These are phyloP conservation scores for Lacerta viridis DNA, from an alignment of 2,797 vertebrate genomes.

Conservation along the genomic window DNA sequence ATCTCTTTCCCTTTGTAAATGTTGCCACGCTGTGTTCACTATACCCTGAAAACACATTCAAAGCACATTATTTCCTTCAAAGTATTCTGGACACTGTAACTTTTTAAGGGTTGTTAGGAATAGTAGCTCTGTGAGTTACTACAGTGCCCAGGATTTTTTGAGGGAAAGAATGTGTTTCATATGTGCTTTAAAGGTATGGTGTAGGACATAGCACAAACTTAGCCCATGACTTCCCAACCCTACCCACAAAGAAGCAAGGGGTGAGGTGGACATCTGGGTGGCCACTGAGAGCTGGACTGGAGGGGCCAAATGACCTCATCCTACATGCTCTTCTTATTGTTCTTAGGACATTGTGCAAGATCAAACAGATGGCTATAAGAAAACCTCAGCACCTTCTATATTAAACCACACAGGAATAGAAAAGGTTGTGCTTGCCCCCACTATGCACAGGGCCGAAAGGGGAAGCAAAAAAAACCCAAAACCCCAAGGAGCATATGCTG, in stretches of 20 bases:
- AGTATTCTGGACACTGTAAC: no score
- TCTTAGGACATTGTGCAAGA: not conserved
- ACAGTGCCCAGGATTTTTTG: no score
- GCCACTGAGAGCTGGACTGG: no score
- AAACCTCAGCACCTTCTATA: not conserved
- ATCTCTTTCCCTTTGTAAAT: not conserved
- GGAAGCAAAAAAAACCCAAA: not conserved
- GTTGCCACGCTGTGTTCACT: not conserved
- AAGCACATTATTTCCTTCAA: no score
- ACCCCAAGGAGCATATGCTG: no score
- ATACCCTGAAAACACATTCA: no score
- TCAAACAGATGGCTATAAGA: not conserved
- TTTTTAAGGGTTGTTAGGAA: no score
- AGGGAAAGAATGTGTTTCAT: no score
- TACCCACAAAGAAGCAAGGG: not conserved
- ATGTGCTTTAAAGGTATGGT: no score
- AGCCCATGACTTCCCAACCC: no score
- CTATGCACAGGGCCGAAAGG: not conserved
- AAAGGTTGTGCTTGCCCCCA: not conserved
- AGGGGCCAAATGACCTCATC: not conserved
- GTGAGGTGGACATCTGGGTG: not conserved
- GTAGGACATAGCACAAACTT: no score
- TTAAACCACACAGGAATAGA: not conserved
- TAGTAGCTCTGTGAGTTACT: no score
- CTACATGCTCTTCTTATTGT: not conserved